These are phyloP conservation scores for Hedya salicella DNA, from an alignment of 2,888 invertebrate genomes.

Conservation along the genomic window DNA sequence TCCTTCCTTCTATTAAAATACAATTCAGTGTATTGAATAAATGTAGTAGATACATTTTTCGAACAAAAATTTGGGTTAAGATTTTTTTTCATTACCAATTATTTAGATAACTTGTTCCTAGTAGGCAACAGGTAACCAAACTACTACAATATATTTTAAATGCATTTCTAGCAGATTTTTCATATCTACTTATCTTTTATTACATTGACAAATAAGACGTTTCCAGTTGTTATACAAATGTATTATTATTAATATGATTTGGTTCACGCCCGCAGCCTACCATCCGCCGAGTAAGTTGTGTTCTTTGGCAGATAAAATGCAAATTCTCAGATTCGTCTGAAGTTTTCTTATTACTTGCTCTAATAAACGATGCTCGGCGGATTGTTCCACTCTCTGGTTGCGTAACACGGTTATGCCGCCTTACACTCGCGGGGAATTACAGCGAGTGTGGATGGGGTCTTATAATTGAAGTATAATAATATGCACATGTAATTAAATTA, in stretches of 20 bases:
- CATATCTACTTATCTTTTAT: no score
- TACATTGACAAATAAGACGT: not conserved
- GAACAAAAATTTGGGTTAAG: no score
- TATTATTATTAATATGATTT: conserved; percentile 19
- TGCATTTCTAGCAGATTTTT: no score
- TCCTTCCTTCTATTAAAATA: no score
- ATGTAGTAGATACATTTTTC: no score
- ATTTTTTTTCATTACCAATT: no score
- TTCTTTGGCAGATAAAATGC: conserved; percentile 81
- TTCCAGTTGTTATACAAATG: not conserved
- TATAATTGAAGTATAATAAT: not conserved
- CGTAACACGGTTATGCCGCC: conserved; percentile 37
- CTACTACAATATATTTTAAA: no score
- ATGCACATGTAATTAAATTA: not conserved
- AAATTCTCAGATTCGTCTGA: conserved; percentile 78
- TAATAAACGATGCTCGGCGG: conserved; percentile 73
- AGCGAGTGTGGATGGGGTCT: not conserved
- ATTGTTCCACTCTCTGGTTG: conserved; percentile 48
- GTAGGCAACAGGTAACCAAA: no score
- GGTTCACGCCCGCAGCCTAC: conserved; percentile 49
- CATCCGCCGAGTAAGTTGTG: conserved; percentile 71
- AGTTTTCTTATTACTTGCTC: conserved; percentile 81
- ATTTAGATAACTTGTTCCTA: no score
- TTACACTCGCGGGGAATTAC: not conserved
- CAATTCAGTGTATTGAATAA: no score